Evolutionary conservation across 2,888 invertebrate genomes (phyloP), one percentile per base, ranked within the genome.

Genomic region (Oscheius sp.): DNA sequence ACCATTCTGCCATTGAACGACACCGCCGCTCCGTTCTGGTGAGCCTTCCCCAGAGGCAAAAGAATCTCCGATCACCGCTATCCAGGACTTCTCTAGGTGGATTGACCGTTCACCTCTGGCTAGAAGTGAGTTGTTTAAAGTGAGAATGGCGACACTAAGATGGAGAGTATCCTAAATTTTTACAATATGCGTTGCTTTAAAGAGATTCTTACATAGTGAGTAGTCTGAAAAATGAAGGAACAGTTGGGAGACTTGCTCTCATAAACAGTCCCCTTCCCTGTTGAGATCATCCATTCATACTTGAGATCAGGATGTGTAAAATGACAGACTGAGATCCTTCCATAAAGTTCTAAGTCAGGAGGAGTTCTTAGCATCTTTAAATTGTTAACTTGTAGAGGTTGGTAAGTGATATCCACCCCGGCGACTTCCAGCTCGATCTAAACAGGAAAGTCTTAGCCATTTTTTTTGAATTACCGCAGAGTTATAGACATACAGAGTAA

Each of bases 31-130:
- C 23, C 25, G 16, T 55, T 85, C 84, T 1, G 86, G 86, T 77
- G 83, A 86, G 13, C 87, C 87, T 73, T 87, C 86, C 21, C 87
- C 87, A 3, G 87, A 86, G 0, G 85, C 83, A 75, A 83, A 87
- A 0, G 86, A 87, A 71, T 87, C 87, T 0, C 87, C 87, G 16
- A 87, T 63, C 1, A 82, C 81, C 0, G 81, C 84, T 2, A 87
- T 64, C 87, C 86, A 87, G 21, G 52, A 46, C 52, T 66, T 52
- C 9, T 49, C 59, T 29, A 45, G 23, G 16, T 59, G 43, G 12
- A 46, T 29, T 21, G 43, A 18, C 21, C 18, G 16, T n/a, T 27
- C 29, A 43, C 69, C 69, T 23, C 43, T 18, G 12, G 58, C 69
- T 23, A 59, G 21, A 12, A 56, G 21, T n/a, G 58, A 43, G 25